Base-by-base conservation (phyloP, 2,113 vertebrate species). In the Brachyhypopomus occidentalis region DNA sequence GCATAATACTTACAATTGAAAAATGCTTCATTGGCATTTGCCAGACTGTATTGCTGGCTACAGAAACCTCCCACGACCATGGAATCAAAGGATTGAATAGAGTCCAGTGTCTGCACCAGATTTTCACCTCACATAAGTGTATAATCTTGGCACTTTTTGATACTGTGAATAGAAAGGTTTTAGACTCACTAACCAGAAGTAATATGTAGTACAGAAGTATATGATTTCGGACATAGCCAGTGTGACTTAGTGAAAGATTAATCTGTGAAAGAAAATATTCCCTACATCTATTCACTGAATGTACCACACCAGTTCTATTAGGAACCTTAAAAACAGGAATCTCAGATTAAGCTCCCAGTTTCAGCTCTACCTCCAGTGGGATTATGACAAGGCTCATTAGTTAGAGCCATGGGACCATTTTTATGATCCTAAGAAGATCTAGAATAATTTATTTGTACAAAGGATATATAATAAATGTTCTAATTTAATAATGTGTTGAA, bases 381-480 rank as follows among this genome's bases (percentile, higher is more conserved):
- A 34, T 75, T 75, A 20, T 11, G n/a, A 16, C 19, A 34, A 60
- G 25, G 27, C 0, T 56, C 78, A 38, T 23, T 52, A 19, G 41
- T 56, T 78, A 45, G 20, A 80, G 82, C 56, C 72, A 66, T 60
- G 84, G 84, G 77, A 77, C 73, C 84, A 80, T 60, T 80, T 56
- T 19, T 25, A 84, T 41, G 6, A 27, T 75, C 36, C 52, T 81
- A 27, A 41, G 27, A 69, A 27, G 4, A 45, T 75, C 16, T 69
- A 69, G 11, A 66, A 48, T 85, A 85, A 85, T 60, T 83, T 85
- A 85, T 83, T 80, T 83, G 73, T 83, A 80, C 78, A 85, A 56
- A 85, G 41, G 20, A 60, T 55, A 67, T 55, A 67, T 78, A 38
- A 48, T 45, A 72, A 77, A 70, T 56, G 78, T 72, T 25, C 11